Evolutionary conservation across 2,888 invertebrate genomes (phyloP), one percentile per base, ranked within the genome.

Genomic region (Eremobia ochroleuca): DNA sequence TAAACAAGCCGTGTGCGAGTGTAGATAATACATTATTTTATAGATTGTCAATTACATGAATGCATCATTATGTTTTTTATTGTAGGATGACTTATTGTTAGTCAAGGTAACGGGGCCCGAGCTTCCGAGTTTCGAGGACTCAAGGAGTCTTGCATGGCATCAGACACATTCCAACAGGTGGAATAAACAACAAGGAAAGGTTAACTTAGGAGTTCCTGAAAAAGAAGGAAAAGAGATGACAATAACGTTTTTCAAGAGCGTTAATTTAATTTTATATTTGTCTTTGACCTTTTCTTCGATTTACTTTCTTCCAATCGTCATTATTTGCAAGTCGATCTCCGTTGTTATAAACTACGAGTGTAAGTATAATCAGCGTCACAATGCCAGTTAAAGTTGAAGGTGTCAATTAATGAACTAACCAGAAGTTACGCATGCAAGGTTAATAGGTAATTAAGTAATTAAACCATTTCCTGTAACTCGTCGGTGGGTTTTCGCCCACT

Each of bases 361-460:
- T 70, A 43, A 68, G 52, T 15, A 5, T 49, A 66, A 82, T 70
- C 49, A 76, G 73, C 70, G 55, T 13, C 40, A 46, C 28, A 83
- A 65, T 80, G 75, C 28, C 84, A 68, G 59, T 61, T 79, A 80
- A 83, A 83, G 84, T 83, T 83, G 85, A 85, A 85, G 81, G 77
- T 74, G 43, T 65, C 46, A 82, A 82, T 82, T 79, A 82, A 62
- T 55, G 59, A 65, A 62, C 37, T 72, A 78, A 75, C 76, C 78
- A 85, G 85, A 74, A 79, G 69, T 73, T 34, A 70, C 46, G 49
- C 37, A 65, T n/a, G 64, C 73, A 69, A 76, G 76, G 69, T 73
- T 70, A 58, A 73, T 77, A 55, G 49, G 65, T 58, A 74, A 71
- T 76, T 76, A 83, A 73, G 65, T 55, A 73, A 79, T 82, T 79